These are phyloP conservation scores for Acronicta alni DNA, from an alignment of 2,888 invertebrate genomes.

Conservation along the genomic window DNA sequence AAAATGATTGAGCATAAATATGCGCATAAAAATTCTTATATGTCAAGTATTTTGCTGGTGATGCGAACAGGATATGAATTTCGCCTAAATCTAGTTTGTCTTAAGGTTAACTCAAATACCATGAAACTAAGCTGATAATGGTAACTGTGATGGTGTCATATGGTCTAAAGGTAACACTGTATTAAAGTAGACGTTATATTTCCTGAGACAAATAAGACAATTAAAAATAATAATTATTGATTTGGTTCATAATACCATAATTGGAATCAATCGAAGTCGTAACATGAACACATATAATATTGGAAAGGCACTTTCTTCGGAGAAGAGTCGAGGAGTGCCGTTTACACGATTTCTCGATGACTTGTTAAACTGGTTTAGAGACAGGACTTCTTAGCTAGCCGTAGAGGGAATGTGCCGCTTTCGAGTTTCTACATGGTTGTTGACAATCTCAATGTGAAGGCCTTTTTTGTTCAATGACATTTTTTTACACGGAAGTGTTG, in stretches of 20 bases:
- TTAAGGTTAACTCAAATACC: no score
- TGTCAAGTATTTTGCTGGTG: no score
- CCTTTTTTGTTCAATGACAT: conserved; percentile 30
- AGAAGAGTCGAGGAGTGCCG: conserved; percentile 69
- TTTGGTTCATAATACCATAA: conserved; percentile 30
- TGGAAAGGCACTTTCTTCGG: conserved; percentile 79
- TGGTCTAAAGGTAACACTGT: background rate
- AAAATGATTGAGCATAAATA: no score
- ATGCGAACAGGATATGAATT: no score
- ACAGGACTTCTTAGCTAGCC: conserved; percentile 74
- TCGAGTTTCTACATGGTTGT: conserved; percentile 58
- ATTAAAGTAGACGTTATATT: background rate
- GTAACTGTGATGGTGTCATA: no score
- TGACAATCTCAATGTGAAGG: conserved; percentile 51
- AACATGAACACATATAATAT: conserved; percentile 61
- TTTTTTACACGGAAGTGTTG: conserved; percentile 28
- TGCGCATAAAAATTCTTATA: no score
- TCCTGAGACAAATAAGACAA: conserved; percentile 7
- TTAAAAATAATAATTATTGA: conserved; percentile 22
- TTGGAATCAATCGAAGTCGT: conserved; percentile 44
- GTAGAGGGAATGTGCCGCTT: conserved; percentile 78
- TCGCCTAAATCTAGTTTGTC: no score
- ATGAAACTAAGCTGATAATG: no score
- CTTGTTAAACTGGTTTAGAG: conserved; percentile 66
- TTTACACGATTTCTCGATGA: conserved; percentile 84